Evolutionary conservation across 1,140 invertebrate species (phyloP).

Genomic region (Hypothenemus hampei): DNA sequence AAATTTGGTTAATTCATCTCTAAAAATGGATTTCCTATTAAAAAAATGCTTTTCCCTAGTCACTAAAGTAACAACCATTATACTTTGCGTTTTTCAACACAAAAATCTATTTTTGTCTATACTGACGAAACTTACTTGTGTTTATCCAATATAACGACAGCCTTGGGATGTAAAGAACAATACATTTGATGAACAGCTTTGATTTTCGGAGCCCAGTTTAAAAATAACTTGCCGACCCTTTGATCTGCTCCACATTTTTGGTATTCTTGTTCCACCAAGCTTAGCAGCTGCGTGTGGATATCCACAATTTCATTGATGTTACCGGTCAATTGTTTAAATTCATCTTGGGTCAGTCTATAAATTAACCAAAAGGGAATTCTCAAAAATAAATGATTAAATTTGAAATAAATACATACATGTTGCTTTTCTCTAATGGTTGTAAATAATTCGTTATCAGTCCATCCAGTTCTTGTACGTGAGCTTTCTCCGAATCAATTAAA

Average conservation of each 20-base stretch:
- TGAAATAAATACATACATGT: slow-evolving; percentile 70
- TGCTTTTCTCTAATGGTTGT: slow-evolving; percentile 73
- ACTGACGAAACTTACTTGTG: slow-evolving; percentile 65
- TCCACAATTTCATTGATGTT: slow-evolving; percentile 85
- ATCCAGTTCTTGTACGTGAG: slow-evolving; percentile 83
- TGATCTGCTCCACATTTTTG: slow-evolving; percentile 67
- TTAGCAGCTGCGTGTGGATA: slow-evolving; percentile 73
- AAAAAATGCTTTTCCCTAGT: background rate
- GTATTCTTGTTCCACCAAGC: slow-evolving; percentile 69
- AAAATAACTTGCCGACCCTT: slow-evolving; percentile 85
- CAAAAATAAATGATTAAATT: background rate
- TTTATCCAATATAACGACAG: slow-evolving; percentile 86
- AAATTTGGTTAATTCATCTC: slow-evolving; percentile 79
- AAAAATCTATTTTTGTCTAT: background rate
- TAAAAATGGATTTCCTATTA: slow-evolving; percentile 40
- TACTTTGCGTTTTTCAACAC: background rate
- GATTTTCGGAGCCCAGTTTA: slow-evolving; percentile 79
- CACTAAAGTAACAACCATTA: background rate
- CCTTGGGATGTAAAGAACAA: slow-evolving; percentile 82
- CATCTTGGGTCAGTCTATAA: slow-evolving; percentile 74
- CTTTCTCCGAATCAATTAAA: slow-evolving; percentile 86
- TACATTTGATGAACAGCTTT: slow-evolving; percentile 84
- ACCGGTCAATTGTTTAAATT: slow-evolving; percentile 79
- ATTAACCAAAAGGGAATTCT: background rate
- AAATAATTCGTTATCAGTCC: slow-evolving; percentile 79